These are phyloP conservation scores for Drosophila bocqueti DNA, from an alignment of 1,140 invertebrate genomes.

Conservation along the genomic window DNA sequence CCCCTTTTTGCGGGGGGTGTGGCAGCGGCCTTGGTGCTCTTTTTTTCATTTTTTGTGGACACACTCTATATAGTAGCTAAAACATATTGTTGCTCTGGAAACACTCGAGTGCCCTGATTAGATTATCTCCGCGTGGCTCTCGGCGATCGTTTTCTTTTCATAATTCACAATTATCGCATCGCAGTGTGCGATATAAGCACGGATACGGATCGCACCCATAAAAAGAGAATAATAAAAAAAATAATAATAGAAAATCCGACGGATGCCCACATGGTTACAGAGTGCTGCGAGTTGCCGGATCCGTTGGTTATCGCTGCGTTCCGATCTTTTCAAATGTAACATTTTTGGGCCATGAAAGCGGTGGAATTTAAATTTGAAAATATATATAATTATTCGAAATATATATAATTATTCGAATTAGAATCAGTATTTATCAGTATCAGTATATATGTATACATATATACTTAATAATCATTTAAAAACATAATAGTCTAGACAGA, in stretches of 20 bases:
- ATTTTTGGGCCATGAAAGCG: neutral
- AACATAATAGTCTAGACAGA: neutral
- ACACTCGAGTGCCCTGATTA: conserved; percentile 41
- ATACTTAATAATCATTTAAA: neutral
- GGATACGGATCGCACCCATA: conserved; percentile 30
- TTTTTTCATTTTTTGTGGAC: neutral
- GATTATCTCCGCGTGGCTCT: conserved; percentile 42
- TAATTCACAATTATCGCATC: conserved; percentile 54
- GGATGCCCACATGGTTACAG: conserved; percentile 26
- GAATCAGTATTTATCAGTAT: neutral
- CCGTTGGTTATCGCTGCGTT: neutral
- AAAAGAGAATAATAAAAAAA: neutral
- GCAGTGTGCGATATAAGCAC: conserved; percentile 38
- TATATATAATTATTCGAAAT: neutral
- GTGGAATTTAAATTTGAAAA: neutral
- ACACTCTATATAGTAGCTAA: neutral
- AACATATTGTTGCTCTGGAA: conserved; percentile 7
- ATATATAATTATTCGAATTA: neutral
- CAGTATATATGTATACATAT: neutral
- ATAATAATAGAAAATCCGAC: neutral
- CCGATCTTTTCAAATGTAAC: conserved; percentile 1
- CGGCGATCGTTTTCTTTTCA: conserved; percentile 44
- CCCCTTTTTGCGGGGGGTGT: conserved; percentile 6
- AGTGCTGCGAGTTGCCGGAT: conserved; percentile 21
- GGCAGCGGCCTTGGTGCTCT: conserved; percentile 7